These are phyloP conservation scores for Neopelma chrysocephalum DNA, from an alignment of 2,797 vertebrate species.

Conservation along the genomic window DNA sequence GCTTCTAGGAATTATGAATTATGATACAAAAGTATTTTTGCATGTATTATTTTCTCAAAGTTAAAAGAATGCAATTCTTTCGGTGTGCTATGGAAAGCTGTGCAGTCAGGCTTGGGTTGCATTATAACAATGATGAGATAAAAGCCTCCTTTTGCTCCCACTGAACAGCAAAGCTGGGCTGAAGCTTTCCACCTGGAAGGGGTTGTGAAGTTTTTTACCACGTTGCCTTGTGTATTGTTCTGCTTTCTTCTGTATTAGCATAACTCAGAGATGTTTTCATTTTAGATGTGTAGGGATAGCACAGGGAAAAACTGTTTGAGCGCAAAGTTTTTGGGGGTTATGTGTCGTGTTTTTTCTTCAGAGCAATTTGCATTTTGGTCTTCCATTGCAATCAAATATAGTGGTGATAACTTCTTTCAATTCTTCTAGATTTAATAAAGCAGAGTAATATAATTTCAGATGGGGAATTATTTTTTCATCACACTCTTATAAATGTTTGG, in stretches of 20 bases:
- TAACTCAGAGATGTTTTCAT: not conserved
- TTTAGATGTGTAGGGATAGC: not conserved
- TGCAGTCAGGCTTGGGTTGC: not conserved
- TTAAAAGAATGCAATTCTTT: not conserved
- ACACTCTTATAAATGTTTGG: not conserved
- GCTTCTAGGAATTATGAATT: not conserved
- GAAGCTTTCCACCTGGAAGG: not conserved
- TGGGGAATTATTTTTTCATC: not conserved
- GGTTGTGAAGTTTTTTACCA: not conserved
- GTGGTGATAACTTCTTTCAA: not conserved
- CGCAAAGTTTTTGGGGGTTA: not conserved
- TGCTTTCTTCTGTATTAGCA: not conserved
- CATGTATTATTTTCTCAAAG: not conserved
- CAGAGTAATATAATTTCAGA: not conserved
- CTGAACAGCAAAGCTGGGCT: not conserved
- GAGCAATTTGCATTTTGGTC: not conserved
- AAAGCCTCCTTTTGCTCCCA: not conserved
- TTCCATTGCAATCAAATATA: not conserved
- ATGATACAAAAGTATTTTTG: not conserved
- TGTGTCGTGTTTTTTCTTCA: not conserved
- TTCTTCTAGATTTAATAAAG: not conserved
- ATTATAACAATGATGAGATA: accelerated
- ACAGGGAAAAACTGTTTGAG: not conserved
- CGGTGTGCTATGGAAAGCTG: not conserved
- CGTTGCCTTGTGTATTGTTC: not conserved